Percentiles rank a stretch among this genome's conserved stretches.
phyloP scores from a whole-genome alignment of 2,113 vertebrate genomes.

The Amazona vittata region DNA sequence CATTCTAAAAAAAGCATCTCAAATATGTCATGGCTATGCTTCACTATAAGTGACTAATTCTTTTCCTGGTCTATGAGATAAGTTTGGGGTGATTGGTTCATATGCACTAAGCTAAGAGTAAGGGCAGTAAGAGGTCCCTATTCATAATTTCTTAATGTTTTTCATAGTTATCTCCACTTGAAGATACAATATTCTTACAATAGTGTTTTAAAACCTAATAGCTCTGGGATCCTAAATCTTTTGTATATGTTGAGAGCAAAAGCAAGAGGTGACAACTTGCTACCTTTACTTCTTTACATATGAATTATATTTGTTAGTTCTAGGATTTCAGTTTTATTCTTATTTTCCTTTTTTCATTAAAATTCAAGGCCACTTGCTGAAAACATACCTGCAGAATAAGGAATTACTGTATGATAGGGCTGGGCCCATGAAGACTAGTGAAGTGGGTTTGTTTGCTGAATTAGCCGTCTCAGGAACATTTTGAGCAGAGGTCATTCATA shows the following conservation, averaged over 20 bases:
- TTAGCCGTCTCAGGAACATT: not conserved
- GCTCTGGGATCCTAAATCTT: not conserved
- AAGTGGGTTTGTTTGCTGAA: not conserved
- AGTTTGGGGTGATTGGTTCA: not conserved
- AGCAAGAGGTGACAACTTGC: not conserved
- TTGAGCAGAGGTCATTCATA: not conserved
- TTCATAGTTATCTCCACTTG: not conserved
- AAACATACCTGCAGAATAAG: not conserved
- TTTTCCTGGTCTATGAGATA: not conserved
- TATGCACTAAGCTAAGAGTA: not conserved
- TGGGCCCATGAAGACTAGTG: not conserved
- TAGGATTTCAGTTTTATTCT: not conserved
- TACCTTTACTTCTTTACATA: not conserved
- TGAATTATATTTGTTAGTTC: not conserved
- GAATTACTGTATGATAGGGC: not conserved
- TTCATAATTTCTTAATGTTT: not conserved
- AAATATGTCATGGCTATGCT: not conserved
- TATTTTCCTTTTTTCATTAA: not conserved
- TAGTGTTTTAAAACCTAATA: not conserved
- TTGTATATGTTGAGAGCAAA: not conserved
- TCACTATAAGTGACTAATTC: not conserved
- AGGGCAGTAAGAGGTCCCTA: not conserved
- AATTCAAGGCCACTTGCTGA: not conserved
- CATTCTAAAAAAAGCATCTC: not conserved
- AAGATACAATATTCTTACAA: not conserved